phyloP scores from a whole-genome alignment of 2,888 invertebrate genomes.

The Escarpia spicata region DNA sequence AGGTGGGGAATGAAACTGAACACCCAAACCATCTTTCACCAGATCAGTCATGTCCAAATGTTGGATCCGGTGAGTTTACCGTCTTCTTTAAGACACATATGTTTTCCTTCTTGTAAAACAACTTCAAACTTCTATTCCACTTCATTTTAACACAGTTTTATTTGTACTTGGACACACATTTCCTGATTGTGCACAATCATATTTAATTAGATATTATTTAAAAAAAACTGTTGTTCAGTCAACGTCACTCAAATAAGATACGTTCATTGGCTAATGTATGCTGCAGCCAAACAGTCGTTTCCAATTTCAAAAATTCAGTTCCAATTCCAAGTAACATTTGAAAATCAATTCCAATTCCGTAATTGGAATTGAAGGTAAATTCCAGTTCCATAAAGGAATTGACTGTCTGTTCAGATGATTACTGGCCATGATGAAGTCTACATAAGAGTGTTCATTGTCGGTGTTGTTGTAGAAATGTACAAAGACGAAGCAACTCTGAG shows the following conservation, averaged over 20 bases:
- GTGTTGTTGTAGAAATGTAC: constrained; percentile 50
- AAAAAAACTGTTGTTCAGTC: no score
- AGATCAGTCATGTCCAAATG: constrained; percentile 86
- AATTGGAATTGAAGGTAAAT: no score
- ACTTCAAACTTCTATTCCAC: not conserved
- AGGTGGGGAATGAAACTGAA: constrained; percentile 19
- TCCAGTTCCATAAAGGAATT: not conserved
- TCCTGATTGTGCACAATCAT: no score
- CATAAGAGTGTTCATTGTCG: not conserved
- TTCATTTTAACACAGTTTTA: no score
- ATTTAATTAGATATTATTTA: no score
- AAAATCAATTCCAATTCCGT: no score
- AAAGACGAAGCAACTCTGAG: constrained; percentile 44
- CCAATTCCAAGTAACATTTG: no score
- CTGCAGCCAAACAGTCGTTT: no score
- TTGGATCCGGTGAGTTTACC: constrained; percentile 70
- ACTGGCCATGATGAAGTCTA: not conserved
- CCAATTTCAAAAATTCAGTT: no score
- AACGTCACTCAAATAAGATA: no score
- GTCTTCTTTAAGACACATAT: not conserved
- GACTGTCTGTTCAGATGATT: not conserved
- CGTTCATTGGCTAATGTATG: no score
- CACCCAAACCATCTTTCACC: constrained; percentile 65
- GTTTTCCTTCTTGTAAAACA: not conserved
- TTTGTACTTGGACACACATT: no score